These are phyloP conservation scores for Cheilosia scutellata DNA, from an alignment of 2,888 invertebrate genomes.

Conservation along the genomic window DNA sequence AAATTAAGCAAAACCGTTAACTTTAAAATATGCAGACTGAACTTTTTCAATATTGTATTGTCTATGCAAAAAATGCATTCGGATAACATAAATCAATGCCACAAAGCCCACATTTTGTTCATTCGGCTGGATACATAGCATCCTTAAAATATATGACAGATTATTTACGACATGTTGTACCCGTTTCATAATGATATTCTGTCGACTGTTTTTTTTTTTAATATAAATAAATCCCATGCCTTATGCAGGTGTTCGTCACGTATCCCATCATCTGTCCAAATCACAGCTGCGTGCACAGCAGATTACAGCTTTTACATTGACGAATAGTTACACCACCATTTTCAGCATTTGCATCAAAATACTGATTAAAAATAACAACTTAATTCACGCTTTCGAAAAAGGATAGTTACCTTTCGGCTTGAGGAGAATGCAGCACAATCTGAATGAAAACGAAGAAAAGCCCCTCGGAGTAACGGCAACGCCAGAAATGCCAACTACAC, in stretches of 20 bases:
- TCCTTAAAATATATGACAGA: conserved; percentile 25
- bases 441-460: conserved; percentile 19
- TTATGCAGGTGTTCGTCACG: conserved; percentile 60
- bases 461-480: conserved; percentile 31
- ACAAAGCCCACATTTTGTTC: neutral
- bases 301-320: conserved; percentile 61
- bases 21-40: no score
- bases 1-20: no score
- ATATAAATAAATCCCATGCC: conserved; percentile 56
- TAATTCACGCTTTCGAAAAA: conserved; percentile 57
- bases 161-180: conserved; percentile 50
- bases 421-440: conserved; percentile 4
- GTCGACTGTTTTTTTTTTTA: conserved; percentile 36
- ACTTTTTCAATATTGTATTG: neutral
- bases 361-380: conserved; percentile 66
- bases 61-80: neutral
- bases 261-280: conserved; percentile 51
- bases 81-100: conserved; percentile 20
- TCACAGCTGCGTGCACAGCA: conserved; percentile 35
- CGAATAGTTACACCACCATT: conserved; percentile 21
- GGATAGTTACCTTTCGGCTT: conserved; percentile 29
- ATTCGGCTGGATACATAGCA: neutral
- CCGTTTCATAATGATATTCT: conserved; percentile 61
- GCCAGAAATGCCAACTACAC: conserved; percentile 44
- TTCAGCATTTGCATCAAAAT: conserved; percentile 41